Percentiles rank a stretch among this genome's conserved stretches.
phyloP scores from a whole-genome alignment of 2,113 vertebrate species.

The Sphyrna mokarran region DNA sequence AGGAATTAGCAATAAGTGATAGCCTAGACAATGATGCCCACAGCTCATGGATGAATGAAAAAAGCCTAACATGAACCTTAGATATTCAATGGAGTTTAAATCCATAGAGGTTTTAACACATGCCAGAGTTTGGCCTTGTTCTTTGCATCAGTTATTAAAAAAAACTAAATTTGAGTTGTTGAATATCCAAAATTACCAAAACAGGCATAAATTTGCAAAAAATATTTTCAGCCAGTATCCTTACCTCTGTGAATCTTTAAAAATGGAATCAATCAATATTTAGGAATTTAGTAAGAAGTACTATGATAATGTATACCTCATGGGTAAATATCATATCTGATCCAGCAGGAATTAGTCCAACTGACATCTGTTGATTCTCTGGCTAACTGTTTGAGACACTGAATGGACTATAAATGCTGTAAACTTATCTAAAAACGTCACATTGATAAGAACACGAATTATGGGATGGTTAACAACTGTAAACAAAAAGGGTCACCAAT shows the following conservation, averaged over 20 bases:
- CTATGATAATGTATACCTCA: no score
- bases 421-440: background rate
- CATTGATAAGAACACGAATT: background rate
- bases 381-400: background rate
- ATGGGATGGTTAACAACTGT: background rate
- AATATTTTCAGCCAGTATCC: background rate
- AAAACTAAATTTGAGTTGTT: background rate
- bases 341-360: background rate
- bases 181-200: background rate
- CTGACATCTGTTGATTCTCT: background rate
- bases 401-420: background rate
- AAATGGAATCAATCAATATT: background rate
- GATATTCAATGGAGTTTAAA: background rate
- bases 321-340: background rate
- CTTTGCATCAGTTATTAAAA: background rate
- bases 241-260: background rate
- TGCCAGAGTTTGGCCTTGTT: background rate
- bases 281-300: background rate
- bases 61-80: background rate
- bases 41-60: background rate
- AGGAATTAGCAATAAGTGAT: background rate
- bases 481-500: background rate
- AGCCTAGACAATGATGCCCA: background rate
- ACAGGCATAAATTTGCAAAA: background rate
- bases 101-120: background rate